Percentiles rank a stretch among this genome's conserved stretches.
phyloP scores from a whole-genome alignment of 2,888 invertebrate species.

The Trichopria drosophilae region DNA sequence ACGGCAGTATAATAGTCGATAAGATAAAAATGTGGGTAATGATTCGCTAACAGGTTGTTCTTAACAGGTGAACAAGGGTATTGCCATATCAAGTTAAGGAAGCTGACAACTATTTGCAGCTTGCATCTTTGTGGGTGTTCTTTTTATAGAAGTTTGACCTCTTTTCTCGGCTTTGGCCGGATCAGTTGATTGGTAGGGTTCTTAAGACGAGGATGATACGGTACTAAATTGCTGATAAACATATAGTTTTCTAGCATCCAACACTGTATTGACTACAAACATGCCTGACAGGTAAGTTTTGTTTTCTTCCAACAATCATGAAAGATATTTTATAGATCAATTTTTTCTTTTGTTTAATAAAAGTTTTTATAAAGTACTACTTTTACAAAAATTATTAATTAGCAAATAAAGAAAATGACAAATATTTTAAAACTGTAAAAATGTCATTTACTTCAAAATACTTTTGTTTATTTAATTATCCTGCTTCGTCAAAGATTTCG shows the following conservation, averaged over 20 bases:
- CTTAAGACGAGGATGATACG: no score
- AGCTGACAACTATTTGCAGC: slow-evolving; percentile 32
- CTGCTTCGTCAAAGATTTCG: no score
- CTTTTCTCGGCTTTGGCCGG: slow-evolving; percentile 34
- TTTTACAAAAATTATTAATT: no score
- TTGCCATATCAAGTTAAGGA: slow-evolving; percentile 35
- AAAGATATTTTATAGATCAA: slow-evolving; percentile 12
- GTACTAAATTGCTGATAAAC: no score
- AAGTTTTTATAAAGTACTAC: no score
- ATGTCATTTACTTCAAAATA: no score
- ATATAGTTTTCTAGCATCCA: no score
- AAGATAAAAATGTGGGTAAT: slow-evolving; percentile 28
- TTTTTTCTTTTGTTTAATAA: no score
- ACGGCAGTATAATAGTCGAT: slow-evolving; percentile 22
- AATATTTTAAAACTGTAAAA: no score
- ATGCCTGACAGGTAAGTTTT: slow-evolving; percentile 49
- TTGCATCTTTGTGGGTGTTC: slow-evolving; percentile 48
- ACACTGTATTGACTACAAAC: slow-evolving; percentile 19
- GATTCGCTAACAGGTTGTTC: slow-evolving; percentile 35
- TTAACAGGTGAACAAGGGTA: slow-evolving; percentile 34
- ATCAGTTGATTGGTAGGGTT: no score
- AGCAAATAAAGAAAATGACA: no score
- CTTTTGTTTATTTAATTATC: no score
- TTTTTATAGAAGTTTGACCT: slow-evolving; percentile 57
- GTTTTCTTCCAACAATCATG: slow-evolving; percentile 1